Percentiles rank a stretch among this genome's conserved stretches.
Conservation (phyloP, 2,888 invertebrate genomes). For the Heteropelma amictum region DNA sequence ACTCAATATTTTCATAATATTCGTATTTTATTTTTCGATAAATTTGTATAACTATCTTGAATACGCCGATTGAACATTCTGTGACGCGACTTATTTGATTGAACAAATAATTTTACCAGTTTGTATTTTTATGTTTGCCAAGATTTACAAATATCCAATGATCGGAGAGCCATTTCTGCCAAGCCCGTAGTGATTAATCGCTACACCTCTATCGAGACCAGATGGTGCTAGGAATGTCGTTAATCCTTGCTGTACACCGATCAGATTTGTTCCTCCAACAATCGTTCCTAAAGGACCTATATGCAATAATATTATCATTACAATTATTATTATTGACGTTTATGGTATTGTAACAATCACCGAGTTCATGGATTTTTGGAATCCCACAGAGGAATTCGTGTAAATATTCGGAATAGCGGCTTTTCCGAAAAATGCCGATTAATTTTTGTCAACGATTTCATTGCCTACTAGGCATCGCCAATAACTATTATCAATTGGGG, state of each 20-base stretch:
- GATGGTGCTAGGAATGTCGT: conserved; percentile 1
- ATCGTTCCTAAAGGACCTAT: conserved; percentile 7
- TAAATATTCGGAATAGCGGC: no score
- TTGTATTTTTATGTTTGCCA: background rate
- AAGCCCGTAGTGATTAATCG: conserved; percentile 11
- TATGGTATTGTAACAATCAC: no score
- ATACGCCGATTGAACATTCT: conserved; percentile 19
- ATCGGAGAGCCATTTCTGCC: background rate
- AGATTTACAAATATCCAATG: conserved; percentile 6
- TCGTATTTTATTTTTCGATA: conserved; percentile 8
- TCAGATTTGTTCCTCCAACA: background rate
- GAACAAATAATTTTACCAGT: background rate
- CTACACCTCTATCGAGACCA: background rate
- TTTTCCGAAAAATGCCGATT: no score
- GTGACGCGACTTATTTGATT: conserved; percentile 24
- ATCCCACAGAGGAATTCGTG: no score
- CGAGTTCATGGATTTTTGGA: no score
- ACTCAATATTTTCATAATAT: background rate
- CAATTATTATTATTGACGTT: background rate
- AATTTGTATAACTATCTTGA: background rate
- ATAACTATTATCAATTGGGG: no score
- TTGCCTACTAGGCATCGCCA: no score
- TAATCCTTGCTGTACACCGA: conserved; percentile 1
- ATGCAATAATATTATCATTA: background rate
- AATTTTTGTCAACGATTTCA: no score